phyloP scores from a whole-genome alignment of 2,113 vertebrate genomes.

The Solea solea region DNA sequence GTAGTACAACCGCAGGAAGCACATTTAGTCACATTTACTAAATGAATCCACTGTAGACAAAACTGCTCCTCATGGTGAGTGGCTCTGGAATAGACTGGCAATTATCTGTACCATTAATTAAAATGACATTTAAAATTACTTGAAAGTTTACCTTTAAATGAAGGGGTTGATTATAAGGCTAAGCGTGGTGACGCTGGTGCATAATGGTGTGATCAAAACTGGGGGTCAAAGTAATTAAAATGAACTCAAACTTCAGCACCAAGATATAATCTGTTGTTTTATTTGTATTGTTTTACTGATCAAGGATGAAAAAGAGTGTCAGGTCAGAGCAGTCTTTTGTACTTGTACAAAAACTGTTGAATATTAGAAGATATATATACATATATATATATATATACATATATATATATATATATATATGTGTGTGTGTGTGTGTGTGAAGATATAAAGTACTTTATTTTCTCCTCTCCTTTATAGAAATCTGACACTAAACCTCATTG shows the following conservation, averaged over 20 bases:
- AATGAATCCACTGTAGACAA: too few relatives aligned
- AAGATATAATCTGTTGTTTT: not conserved
- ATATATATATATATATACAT: too few relatives aligned
- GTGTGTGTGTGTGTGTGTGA: too few relatives aligned
- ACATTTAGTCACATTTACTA: too few relatives aligned
- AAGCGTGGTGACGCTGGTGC: not conserved
- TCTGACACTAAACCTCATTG: not conserved
- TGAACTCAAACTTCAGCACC: not conserved
- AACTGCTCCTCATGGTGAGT: too few relatives aligned
- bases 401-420: too few relatives aligned
- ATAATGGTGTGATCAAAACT: not conserved
- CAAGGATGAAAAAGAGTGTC: conserved; percentile 5
- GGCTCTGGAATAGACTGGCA: not conserved
- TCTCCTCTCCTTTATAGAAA: not conserved
- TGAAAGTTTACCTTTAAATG: not conserved
- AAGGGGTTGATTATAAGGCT: not conserved
- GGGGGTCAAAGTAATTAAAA: not conserved
- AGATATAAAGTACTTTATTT: not conserved
- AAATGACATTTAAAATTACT: too few relatives aligned
- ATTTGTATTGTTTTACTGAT: not conserved
- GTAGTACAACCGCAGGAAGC: too few relatives aligned
- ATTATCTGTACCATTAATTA: not conserved
- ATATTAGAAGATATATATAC: too few relatives aligned
- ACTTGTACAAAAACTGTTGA: not conserved
- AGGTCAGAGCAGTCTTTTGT: not conserved